Evolutionary conservation across 2,113 vertebrate species (phyloP), one percentile per base, ranked within the genome.

Genomic region (Entomyzon cyanotis): DNA sequence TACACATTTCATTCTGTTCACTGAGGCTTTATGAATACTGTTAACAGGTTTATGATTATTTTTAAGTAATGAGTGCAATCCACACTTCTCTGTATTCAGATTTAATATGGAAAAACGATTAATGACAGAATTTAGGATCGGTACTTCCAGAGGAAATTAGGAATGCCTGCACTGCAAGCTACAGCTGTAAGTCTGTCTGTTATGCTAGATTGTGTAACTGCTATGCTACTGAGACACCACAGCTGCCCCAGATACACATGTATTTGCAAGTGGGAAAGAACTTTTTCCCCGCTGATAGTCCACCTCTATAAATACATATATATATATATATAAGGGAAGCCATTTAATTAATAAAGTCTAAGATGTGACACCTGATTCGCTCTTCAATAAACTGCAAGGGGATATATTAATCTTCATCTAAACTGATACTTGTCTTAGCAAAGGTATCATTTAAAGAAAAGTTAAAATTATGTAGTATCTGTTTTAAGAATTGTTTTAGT

Each of bases 401-500:
- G 16, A 55, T 22, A 64, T 28, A 56, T 53, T 62, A 69, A 62
- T 42, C 15, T 55, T 52, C 18, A 56, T 44, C 64, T 47, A 64
- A 76, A 50, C 5, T 64, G 6, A 44, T 8, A 67, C 28, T 63
- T 92, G 18, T 31, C 30, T 90, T 41, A 25, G 14, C 25, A 81
- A 90, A 89, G 8, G 14, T 47, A 41, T 74, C 10, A 35, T 67
- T 89, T 25, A 56, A 10, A 80, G 41, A 42, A 58, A 82, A 85
- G 47, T 27, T 44, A 62, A 94, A 95, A 85, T 7, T 39, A 10
- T 4, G 14, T 22, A 39, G 5, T 30, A 81, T 31, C 27, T 84
- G 24, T 88, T 86, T 89, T 84, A 69, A 47, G 25, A 75, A 79
- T 63, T 91, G 25, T 49, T 84, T 82, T 47, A 87, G n/a, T 65